Conservation (phyloP, 1,140 invertebrate genomes). For the Tyrophagus putrescentiae region DNA sequence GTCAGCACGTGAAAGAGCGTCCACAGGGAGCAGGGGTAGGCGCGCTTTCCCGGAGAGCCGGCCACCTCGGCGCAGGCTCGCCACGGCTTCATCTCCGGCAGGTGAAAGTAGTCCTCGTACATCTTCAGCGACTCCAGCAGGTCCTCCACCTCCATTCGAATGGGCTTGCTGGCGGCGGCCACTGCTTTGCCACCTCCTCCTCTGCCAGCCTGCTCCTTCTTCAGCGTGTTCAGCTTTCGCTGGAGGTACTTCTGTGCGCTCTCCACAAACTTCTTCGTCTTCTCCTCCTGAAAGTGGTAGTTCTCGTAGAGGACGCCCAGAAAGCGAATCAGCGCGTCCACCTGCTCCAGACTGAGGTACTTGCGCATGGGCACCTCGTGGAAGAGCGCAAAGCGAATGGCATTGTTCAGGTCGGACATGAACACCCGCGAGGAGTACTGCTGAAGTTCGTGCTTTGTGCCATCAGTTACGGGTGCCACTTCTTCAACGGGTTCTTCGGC, state of each 20-base stretch:
- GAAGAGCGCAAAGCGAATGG: conserved; percentile 56
- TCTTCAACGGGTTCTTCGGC: background rate
- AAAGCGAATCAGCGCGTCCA: conserved; percentile 55
- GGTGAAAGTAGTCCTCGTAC: conserved; percentile 19
- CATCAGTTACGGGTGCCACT: background rate
- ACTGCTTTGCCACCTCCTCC: background rate
- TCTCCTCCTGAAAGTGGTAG: conserved; percentile 45
- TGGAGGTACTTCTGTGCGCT: conserved; percentile 4
- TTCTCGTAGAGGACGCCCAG: conserved; percentile 50
- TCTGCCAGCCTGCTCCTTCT: background rate
- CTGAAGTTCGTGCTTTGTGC: background rate
- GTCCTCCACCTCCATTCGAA: conserved; percentile 6
- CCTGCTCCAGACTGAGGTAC: conserved; percentile 48
- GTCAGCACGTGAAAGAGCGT: conserved; percentile 81
- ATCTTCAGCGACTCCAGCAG: conserved; percentile 14
- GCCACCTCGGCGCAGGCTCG: conserved; percentile 63
- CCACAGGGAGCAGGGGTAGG: conserved; percentile 92
- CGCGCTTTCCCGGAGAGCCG: conserved; percentile 44
- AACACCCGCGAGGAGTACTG: conserved; percentile 33
- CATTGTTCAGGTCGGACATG: conserved; percentile 68
- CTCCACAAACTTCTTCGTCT: conserved; percentile 12
- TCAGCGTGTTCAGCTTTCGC: background rate
- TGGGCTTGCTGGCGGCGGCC: background rate
- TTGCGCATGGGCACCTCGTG: conserved; percentile 59
- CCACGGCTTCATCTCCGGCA: conserved; percentile 40